phyloP scores from a whole-genome alignment of 2,797 vertebrate genomes.

The Huso huso region DNA sequence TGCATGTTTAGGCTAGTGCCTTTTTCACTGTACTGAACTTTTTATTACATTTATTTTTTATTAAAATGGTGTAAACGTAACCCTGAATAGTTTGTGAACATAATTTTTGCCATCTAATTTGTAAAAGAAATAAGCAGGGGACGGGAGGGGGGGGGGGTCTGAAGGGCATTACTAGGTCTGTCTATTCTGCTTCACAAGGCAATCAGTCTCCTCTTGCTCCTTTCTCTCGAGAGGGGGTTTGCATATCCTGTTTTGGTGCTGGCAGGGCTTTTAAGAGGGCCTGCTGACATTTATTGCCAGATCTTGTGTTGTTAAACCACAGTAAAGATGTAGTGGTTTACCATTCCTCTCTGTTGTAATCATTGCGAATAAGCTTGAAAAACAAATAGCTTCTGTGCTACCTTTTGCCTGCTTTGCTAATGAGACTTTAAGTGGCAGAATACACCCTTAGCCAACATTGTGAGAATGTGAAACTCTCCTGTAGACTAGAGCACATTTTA shows the following conservation, averaged over 20 bases:
- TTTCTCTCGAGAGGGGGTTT: not conserved
- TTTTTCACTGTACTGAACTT: no score
- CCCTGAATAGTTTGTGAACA: no score
- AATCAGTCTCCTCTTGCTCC: not conserved
- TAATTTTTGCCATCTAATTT: no score
- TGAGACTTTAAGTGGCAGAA: not conserved
- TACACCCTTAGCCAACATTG: not conserved
- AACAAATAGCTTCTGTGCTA: not conserved
- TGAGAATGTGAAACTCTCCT: not conserved
- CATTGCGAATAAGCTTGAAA: not conserved
- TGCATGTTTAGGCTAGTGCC: no score
- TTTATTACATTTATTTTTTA: no score
- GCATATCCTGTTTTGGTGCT: slow-evolving; percentile 2
- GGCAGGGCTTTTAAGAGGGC: not conserved
- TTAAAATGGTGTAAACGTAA: no score
- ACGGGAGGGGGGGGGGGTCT: no score
- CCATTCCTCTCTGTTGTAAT: not conserved
- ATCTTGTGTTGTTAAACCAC: not conserved
- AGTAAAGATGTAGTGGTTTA: not conserved
- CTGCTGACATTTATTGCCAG: slow-evolving; percentile 1
- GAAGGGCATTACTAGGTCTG: not conserved
- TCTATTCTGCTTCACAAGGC: not conserved
- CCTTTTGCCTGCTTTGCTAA: not conserved
- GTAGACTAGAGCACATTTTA: no score
- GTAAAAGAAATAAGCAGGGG: no score